These are phyloP conservation scores for Melanotaenia nigrans DNA, from an alignment of 2,797 vertebrate genomes.

Conservation along the genomic window DNA sequence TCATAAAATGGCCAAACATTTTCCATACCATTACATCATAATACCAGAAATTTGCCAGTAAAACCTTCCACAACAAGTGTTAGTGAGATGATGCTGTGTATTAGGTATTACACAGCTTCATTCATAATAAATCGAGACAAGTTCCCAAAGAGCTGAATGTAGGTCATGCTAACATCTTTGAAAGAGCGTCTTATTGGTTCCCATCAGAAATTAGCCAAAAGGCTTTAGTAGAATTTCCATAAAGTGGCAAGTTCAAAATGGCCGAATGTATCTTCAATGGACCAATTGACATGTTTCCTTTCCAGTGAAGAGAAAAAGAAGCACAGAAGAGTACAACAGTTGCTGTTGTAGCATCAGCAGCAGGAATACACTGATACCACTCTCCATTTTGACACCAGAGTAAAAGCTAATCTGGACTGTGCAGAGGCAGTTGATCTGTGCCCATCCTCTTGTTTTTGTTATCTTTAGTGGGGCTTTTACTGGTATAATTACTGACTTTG, in stretches of 20 bases:
- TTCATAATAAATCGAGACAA: background rate
- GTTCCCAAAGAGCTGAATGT: background rate
- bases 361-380: background rate
- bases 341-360: constrained; percentile 24
- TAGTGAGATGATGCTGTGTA: background rate
- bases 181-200: constrained; percentile 22
- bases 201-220: background rate
- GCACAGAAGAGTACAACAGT: background rate
- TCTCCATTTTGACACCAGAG: no score
- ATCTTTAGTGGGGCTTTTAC: background rate
- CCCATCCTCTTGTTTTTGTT: background rate
- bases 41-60: background rate
- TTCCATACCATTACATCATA: background rate
- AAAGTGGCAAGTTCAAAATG: constrained; percentile 3
- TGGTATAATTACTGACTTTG: background rate
- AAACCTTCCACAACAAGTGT: background rate
- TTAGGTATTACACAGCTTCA: background rate
- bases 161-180: background rate
- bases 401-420: background rate
- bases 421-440: background rate
- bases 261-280: background rate
- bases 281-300: background rate
- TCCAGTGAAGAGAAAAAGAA: constrained; percentile 3
- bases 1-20: background rate
- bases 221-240: background rate